These are phyloP conservation scores for Leucoraja ocellata DNA, from an alignment of 2,797 vertebrate genomes.

Conservation along the genomic window DNA sequence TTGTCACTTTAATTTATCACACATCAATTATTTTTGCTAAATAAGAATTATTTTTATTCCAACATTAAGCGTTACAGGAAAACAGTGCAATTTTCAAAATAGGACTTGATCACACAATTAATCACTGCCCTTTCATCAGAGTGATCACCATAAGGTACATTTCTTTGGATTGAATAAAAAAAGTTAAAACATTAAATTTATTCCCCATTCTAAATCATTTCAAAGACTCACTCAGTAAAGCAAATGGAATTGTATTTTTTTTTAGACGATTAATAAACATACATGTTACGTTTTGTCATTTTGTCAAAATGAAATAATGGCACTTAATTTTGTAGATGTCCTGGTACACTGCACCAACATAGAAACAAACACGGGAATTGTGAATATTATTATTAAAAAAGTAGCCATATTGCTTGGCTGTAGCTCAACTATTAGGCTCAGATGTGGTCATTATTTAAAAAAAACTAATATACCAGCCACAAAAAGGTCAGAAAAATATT, in stretches of 20 bases:
- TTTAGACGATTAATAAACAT: too few species aligned
- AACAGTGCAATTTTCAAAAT: background rate
- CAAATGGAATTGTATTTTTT: background rate
- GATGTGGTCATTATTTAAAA: background rate
- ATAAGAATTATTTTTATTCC: background rate
- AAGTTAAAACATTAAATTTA: background rate
- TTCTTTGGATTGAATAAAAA: background rate
- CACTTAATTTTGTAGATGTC: too few species aligned
- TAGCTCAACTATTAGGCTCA: background rate
- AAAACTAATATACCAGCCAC: background rate
- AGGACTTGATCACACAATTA: background rate
- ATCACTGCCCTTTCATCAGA: background rate
- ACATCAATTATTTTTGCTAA: background rate
- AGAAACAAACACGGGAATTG: background rate
- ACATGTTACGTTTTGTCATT: too few species aligned
- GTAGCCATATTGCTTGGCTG: background rate
- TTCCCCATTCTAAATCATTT: background rate
- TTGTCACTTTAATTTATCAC: background rate
- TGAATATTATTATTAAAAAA: background rate
- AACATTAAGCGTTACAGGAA: background rate
- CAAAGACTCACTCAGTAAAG: background rate
- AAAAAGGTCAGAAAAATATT: background rate
- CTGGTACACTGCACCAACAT: too few species aligned
- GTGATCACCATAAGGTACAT: background rate
- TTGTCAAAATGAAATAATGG: too few species aligned